Evolutionary conservation across 2,888 invertebrate genomes (phyloP), one percentile per base, ranked within the genome.

Genomic region (Hermaeophaga mercurialis): DNA sequence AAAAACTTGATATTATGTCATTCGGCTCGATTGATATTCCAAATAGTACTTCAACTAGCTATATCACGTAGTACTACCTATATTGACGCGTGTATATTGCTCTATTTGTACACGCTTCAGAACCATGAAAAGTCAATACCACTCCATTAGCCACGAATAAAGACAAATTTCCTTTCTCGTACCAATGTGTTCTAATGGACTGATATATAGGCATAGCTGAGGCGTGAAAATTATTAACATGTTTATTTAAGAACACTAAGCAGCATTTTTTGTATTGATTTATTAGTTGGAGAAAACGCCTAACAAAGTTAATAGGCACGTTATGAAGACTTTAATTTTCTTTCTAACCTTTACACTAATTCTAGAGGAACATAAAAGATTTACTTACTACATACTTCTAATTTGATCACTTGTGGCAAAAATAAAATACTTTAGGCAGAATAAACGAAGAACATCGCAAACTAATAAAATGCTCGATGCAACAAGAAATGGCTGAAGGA

Each of bases 1-100:
- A 50, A 50, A 50, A 50, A 50, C 50, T 50, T 6, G 50, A 50
- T 41, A 50, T 50, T 50, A 50, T 50, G 43, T 43, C 43, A 43
- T 43, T 43, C 33, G 14, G 41, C 50, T 44, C 26, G 52, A 34
- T 52, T 34, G 22, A 26, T 43, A 52, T 52, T 43, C 52, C 34
- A 31, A 14, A 28, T 43, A 34, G 41, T 43, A 50, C 50, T 50
- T 33, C 24, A 19, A 52, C 50, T 43, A 50, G 43, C 41, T 33
- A 31, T 50, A 50, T 50, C 33, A 44, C 52, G 36, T 36, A 43
- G 24, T 26, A 4, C 12, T 24, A 19, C 39, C 39, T 39, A 39
- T 22, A 24, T 9, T 43, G 43, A 54, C 54, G 47, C 54, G 54
- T 54, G 54, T 54, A 41, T 43, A 50, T 54, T 54, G 45, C 58